Base-by-base conservation (phyloP, 2,113 vertebrate genomes). In the Apteryx mantelli region DNA sequence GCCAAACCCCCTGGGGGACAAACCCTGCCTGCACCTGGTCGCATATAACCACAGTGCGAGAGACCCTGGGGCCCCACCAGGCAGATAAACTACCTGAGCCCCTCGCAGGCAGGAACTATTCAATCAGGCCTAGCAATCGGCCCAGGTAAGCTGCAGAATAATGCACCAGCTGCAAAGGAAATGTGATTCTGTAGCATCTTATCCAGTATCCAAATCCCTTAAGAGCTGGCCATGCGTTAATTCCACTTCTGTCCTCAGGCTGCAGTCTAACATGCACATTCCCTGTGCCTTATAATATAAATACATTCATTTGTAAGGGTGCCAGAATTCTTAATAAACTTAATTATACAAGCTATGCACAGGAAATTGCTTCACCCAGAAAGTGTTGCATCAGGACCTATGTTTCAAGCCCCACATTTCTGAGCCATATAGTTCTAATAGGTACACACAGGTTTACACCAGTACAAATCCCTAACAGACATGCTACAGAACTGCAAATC, bases 271-370 rank as follows among this genome's bases (percentile, higher is more conserved):
- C 36, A 32, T 40, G 40, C 48, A 21, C 71, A 77, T 77, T 66
- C 44, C 44, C 74, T 17, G 5, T 50, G 91, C 81, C 18, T 90
- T 9, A 0, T 28, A 69, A 73, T 52, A 44, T 21, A 52, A 70
- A 42, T 18, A 20, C 1, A 6, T 46, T 52, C 20, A 44, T 74
- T 78, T 80, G 32, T 70, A 56, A 58, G 34, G 36, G 50, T 86
- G 76, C 55, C 80, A 91, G 64, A 83, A 83, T 80, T 90, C 82
- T 74, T 81, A 86, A 93, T 77, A 66, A 91, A 69, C 25, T 77
- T 61, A 80, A 73, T 91, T 86, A 86, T 42, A 83, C 26, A 42
- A 74, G 75, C 48, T 66, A 46, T 8, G n/a, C 40, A 46, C 19
- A 82, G 87, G 89, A 93, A 88, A 83, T 86, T 21, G 44, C 82